Percentiles rank a stretch among this genome's conserved stretches.
Evolutionary conservation across 2,888 invertebrate species (phyloP).

Genomic region (Acanthosepion esculentum): DNA sequence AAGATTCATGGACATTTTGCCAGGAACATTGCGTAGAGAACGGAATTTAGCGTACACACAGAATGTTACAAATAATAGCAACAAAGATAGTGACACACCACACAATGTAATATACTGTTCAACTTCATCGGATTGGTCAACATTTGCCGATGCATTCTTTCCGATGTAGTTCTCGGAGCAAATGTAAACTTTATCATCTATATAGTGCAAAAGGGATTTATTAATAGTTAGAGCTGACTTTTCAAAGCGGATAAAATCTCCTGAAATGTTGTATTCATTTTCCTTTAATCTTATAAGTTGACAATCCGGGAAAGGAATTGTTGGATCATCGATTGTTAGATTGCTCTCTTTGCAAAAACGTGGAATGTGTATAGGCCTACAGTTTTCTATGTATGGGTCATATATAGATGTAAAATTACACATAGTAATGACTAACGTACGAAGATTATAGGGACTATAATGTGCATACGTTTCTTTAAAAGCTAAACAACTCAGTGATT

Average conservation of each 20-base stretch:
- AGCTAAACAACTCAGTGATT: too few relatives aligned
- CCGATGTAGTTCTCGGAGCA: not conserved
- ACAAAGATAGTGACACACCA: slow-evolving; percentile 79
- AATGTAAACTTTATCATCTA: not conserved
- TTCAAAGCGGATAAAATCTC: not conserved
- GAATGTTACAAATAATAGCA: slow-evolving; percentile 76
- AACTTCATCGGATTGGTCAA: slow-evolving; percentile 51
- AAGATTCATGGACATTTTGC: slow-evolving; percentile 78
- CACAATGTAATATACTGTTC: slow-evolving; percentile 77
- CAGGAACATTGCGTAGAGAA: slow-evolving; percentile 77
- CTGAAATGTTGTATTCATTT: not conserved
- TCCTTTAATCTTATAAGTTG: not conserved
- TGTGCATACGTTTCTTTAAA: too few relatives aligned
- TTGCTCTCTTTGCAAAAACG: not conserved
- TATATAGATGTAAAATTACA: not conserved
- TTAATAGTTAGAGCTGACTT: not conserved
- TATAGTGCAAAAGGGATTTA: not conserved
- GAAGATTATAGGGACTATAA: too few relatives aligned
- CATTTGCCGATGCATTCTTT: not conserved
- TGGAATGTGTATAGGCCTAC: not conserved
- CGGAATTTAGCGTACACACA: slow-evolving; percentile 76
- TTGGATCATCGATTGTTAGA: not conserved
- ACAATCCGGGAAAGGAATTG: not conserved
- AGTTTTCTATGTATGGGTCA: not conserved
- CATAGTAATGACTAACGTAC: not conserved